phyloP scores from a whole-genome alignment of 1,140 invertebrate species.

The Bombus affinis region DNA sequence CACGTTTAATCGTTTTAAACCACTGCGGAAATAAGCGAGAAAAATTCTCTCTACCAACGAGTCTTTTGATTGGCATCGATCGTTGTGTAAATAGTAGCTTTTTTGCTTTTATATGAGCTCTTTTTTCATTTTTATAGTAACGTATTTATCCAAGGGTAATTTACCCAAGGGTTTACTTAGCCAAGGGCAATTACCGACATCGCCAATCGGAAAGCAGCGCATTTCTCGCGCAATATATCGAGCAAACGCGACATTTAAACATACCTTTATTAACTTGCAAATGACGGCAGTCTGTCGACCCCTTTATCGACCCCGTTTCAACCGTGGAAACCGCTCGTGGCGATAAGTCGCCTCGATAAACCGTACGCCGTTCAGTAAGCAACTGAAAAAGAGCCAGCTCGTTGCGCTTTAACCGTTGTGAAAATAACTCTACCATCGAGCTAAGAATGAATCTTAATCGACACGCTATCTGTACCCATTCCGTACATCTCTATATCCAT shows the following conservation, averaged over 20 bases:
- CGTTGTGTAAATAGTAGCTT: background rate
- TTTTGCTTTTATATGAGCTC: background rate
- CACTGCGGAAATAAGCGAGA: background rate
- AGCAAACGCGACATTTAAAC: constrained; percentile 16
- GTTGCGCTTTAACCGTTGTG: background rate
- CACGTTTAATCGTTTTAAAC: background rate
- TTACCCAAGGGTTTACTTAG: too few species aligned
- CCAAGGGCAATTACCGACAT: background rate
- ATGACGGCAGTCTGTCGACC: constrained; percentile 42
- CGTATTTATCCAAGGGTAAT: too few species aligned
- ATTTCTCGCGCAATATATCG: background rate
- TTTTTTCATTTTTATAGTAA: background rate
- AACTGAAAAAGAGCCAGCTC: background rate
- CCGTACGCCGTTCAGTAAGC: background rate
- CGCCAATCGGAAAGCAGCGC: background rate
- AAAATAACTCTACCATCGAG: background rate
- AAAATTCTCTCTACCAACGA: too few species aligned
- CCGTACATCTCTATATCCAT: background rate
- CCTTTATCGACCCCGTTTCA: constrained; percentile 27
- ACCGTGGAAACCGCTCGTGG: constrained; percentile 38
- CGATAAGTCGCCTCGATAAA: constrained; percentile 48
- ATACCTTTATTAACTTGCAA: constrained; percentile 54
- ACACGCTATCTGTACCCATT: background rate
- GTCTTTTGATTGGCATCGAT: too few species aligned
- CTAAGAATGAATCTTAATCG: background rate